Base-by-base conservation (phyloP, 2,113 vertebrate genomes). In the Albula glossodonta region DNA sequence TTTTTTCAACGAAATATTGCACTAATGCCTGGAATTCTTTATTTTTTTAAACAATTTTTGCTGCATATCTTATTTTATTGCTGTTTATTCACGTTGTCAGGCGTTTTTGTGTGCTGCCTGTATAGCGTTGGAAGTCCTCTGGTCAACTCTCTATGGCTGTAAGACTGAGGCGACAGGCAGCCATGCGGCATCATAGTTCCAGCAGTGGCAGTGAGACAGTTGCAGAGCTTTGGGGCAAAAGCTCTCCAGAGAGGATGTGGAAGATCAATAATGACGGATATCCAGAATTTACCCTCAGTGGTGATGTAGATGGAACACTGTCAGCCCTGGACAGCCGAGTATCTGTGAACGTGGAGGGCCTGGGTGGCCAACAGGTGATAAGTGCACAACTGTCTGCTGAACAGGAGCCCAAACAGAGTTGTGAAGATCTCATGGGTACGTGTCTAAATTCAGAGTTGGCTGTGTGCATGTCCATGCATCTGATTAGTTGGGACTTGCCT, bases 371-470 rank as follows among this genome's bases (percentile, higher is more conserved):
- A 77, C 9, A 50, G 19, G 41, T 49, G 9, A 10, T 17, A 4
- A 53, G 52, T 1, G 41, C 60, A 52, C 53, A 51, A 22, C n/a
- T 7, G 12, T 51, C 52, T 56, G 15, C 31, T 25, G 11, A 53
- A 41, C 6, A 19, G 3, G 19, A 78, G 56, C 19, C 3, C 31
- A 53, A 80, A 52, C 31, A n/a, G 52, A 80, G 51, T 31, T 77
- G 51, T 31, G 83, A 78, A 31, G 83, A 84, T 25, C 66, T 84
- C 22, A 31, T 84, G 9, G 83, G 83, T 84, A 52, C 17, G 60
- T 51, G 22, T 84, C n/a, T n/a, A 7, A 50, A 48, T 13, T 11
- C 17, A 5, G 78, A 9, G 53, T 0, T 56, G 53, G 53, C 12
- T 80, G 31, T 80, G 13, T 41, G 31, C 31, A 41, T 41, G 31